Conservation (phyloP, 1,140 invertebrate species). For the Megalopta genalis region DNA sequence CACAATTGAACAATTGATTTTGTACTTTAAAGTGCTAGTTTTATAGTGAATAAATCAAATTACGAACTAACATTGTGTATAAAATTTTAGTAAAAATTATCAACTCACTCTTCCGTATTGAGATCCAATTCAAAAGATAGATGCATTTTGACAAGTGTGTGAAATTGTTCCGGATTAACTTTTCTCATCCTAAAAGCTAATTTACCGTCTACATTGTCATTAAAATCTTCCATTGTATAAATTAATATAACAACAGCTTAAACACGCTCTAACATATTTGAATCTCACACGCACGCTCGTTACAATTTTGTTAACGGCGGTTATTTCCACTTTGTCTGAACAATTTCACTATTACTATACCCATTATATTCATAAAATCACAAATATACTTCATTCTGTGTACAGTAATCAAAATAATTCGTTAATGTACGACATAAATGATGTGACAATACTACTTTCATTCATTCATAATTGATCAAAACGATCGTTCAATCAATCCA, state of each 20-base stretch:
- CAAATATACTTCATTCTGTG: constrained; percentile 7
- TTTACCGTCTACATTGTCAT: constrained; percentile 77
- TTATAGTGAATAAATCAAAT: background rate
- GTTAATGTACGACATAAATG: background rate
- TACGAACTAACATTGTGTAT: background rate
- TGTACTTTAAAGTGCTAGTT: background rate
- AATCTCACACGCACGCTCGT: constrained; percentile 31
- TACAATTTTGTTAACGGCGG: constrained; percentile 14
- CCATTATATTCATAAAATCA: background rate
- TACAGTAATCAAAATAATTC: background rate
- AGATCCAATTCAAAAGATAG: constrained; percentile 92
- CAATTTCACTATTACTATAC: background rate
- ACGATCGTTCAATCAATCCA: background rate
- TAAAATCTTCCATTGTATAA: constrained; percentile 76
- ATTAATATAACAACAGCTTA: constrained; percentile 35
- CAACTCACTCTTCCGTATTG: constrained; percentile 90
- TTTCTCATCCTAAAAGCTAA: constrained; percentile 84
- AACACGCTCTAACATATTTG: constrained; percentile 51
- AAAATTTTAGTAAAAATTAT: background rate
- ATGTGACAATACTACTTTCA: background rate
- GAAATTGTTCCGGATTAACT: constrained; percentile 91
- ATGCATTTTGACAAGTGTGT: constrained; percentile 94
- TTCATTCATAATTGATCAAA: constrained; percentile 27
- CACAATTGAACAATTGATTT: constrained; percentile 55
- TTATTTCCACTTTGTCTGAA: constrained; percentile 24